Evolutionary conservation across 1,140 invertebrate genomes (phyloP).

Genomic region (Tetraneura akinire): DNA sequence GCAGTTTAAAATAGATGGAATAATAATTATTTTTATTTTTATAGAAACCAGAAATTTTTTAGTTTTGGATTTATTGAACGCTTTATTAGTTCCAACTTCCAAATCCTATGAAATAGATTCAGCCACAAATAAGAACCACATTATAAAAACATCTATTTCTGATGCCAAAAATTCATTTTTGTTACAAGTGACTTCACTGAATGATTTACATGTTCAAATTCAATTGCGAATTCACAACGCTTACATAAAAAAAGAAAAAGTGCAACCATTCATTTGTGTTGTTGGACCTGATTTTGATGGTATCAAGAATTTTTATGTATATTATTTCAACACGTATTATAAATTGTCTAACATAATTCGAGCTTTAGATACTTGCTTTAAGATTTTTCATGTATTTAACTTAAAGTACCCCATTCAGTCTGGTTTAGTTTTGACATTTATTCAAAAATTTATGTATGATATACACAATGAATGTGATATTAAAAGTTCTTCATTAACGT

Average conservation of each 20-base stretch:
- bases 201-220: conserved; percentile 16
- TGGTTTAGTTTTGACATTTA: not conserved
- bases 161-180: not conserved
- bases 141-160: not conserved
- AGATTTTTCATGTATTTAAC: not conserved
- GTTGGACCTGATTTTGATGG: not conserved
- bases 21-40: conserved; percentile 2
- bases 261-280: not conserved
- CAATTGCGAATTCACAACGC: not conserved
- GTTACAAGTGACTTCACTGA: not conserved
- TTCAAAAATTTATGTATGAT: not conserved
- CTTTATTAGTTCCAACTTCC: conserved; percentile 5
- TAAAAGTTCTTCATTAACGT: not conserved
- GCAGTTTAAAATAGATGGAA: not conserved
- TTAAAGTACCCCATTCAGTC: conserved; percentile 1
- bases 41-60: not conserved
- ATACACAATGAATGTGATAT: conserved; percentile 1
- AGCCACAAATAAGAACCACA: not conserved
- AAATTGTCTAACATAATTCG: not conserved
- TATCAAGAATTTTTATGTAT: not conserved
- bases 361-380: not conserved
- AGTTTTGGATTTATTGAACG: conserved; percentile 15
- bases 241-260: conserved; percentile 19
- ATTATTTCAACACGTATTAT: conserved; percentile 1
- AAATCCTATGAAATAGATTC: not conserved